phyloP scores from a whole-genome alignment of 2,113 vertebrate genomes.

The Elephas maximus region DNA sequence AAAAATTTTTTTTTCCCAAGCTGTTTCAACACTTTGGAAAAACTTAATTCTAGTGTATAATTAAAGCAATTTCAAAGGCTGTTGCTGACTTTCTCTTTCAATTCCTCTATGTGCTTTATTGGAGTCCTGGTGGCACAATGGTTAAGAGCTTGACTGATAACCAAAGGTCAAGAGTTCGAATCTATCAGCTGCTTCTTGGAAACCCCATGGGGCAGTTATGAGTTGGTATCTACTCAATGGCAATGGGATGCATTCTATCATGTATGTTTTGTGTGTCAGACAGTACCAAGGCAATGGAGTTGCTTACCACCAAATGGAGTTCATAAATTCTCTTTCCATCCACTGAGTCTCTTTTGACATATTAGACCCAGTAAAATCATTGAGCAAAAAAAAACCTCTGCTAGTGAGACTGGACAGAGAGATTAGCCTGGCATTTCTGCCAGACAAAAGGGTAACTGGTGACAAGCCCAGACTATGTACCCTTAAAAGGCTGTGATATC shows the following conservation, averaged over 20 bases:
- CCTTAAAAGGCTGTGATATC: neutral
- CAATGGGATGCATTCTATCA: neutral
- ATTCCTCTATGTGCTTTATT: neutral
- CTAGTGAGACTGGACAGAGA: neutral
- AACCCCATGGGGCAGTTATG: no score
- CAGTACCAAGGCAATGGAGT: neutral
- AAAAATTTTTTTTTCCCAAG: conserved; percentile 27
- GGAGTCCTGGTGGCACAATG: no score
- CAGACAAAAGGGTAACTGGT: neutral
- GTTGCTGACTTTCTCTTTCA: conserved; percentile 43
- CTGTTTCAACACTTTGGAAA: conserved; percentile 72
- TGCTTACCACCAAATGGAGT: neutral
- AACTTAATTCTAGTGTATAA: conserved; percentile 65
- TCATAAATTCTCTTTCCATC: neutral
- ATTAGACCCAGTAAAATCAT: conserved; percentile 52
- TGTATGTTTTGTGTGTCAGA: conserved; percentile 39
- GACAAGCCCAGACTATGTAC: no score
- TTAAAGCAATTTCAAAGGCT: conserved; percentile 58
- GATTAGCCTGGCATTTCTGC: neutral
- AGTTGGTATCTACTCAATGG: no score
- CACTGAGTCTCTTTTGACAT: neutral
- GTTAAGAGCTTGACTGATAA: no score
- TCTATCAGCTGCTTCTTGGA: no score
- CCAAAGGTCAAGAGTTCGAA: no score
- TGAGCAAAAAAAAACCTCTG: conserved; percentile 8